A percentile compares a stretch with the other conserved stretches of the same genome.
phyloP scores from a whole-genome alignment of 2,113 vertebrate genomes.

The Heteronetta atricapilla region DNA sequence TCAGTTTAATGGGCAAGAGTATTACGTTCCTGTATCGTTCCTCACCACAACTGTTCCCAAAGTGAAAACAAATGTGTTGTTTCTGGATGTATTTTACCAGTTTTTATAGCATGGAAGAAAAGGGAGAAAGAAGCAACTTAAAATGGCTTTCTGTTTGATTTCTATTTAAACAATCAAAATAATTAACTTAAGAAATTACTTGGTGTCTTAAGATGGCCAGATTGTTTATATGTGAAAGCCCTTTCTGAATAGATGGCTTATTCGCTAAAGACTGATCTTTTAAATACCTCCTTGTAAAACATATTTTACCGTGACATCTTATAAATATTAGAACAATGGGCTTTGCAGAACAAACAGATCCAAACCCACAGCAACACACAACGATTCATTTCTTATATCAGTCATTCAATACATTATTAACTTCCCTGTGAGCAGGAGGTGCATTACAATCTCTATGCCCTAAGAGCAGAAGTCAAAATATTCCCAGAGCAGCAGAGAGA shows the following conservation, averaged over 20 bases:
- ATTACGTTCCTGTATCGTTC: background rate
- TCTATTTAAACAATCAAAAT: background rate
- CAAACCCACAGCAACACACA: constrained; percentile 32
- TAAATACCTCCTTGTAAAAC: constrained; percentile 13
- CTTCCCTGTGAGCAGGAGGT: background rate
- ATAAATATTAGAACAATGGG: constrained; percentile 58
- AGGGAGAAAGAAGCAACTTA: background rate
- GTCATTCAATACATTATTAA: constrained; percentile 37
- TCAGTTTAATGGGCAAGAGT: background rate
- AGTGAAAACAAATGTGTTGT: background rate
- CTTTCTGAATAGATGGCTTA: background rate
- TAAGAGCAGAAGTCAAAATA: constrained; percentile 9
- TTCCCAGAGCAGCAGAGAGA: background rate
- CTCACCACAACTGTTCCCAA: background rate
- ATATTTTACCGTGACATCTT: constrained; percentile 19
- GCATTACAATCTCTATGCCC: background rate
- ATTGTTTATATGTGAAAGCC: background rate
- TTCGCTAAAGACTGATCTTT: background rate
- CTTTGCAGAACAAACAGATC: constrained; percentile 46
- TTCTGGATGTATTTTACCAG: background rate
- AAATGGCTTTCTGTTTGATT: background rate
- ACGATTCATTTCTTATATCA: constrained; percentile 7
- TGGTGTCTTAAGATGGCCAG: background rate
- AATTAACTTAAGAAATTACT: background rate
- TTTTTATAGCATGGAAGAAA: background rate